Evolutionary conservation across 2,797 vertebrate species (phyloP), one percentile per base, ranked within the genome.

Genomic region (Neostethus bicornis): DNA sequence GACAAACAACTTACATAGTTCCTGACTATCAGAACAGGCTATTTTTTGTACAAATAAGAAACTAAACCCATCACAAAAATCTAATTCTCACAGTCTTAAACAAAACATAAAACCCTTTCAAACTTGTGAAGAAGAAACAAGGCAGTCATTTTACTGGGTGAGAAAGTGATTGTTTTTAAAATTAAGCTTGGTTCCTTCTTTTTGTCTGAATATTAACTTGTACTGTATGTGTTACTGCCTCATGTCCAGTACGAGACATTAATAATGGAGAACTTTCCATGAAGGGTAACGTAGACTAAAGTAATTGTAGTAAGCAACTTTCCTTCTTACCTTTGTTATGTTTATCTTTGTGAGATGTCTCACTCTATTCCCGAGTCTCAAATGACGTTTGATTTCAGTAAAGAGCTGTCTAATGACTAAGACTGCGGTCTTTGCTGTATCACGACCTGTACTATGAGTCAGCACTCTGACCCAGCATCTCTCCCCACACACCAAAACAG

Each of bases 361-460:
- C 52, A 54, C 63, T 76, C 52, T 31, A 46, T 73, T 46, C 41
- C 43, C 50, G 7, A 0, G 7, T 39, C 35, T 78, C 46, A 66
- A 32, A 68, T 12, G 20, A 32, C 52, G 29, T 67, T 77, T 77
- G 29, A 3, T 79, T 87, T 85, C 56, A 61, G 59, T 73, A 65
- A 70, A 80, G 68, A 66, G 54, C 59, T 63, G 52, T 80, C 56
- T 72, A 72, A 92, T 87, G 82, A 90, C 84, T 87, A 85, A 89
- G 78, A 72, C 86, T 90, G 88, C 86, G 87, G 90, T 84, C 75
- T 80, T 68, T 80, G 80, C 71, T 77, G 75, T 79, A 81, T 89
- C 79, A 84, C 75, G 70, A 89, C 84, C 84, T 56, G 73, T 70
- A 81, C 79, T 75, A 81, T 92, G 90, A 92, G 85, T 91, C 89